phyloP scores from a whole-genome alignment of 2,888 invertebrate species.

The Limenitis arthemis region DNA sequence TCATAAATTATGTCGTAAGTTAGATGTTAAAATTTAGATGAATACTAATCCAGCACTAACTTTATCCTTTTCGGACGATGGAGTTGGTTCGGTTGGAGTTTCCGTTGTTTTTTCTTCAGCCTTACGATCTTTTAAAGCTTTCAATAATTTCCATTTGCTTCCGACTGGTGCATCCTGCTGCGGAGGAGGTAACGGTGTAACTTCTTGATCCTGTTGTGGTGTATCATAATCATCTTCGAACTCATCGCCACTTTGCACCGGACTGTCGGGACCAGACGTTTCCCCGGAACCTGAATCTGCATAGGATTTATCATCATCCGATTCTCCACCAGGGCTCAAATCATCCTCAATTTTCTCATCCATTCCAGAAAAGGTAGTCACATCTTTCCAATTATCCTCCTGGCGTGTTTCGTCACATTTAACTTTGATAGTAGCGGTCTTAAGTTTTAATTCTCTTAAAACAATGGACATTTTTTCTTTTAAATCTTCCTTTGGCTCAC shows the following conservation, averaged over 20 bases:
- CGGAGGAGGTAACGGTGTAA: slow-evolving; percentile 40
- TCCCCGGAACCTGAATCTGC: slow-evolving; percentile 83
- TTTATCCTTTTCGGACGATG: slow-evolving; percentile 74
- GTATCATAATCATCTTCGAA: slow-evolving; percentile 76
- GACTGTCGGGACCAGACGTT: slow-evolving; percentile 92
- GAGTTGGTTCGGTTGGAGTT: slow-evolving; percentile 75
- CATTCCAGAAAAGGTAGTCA: slow-evolving; percentile 63
- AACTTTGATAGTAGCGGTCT: slow-evolving; percentile 69
- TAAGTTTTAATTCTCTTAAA: slow-evolving; percentile 80
- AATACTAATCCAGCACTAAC: slow-evolving; percentile 72
- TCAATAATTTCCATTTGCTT: slow-evolving; percentile 92
- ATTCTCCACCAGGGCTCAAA: slow-evolving; percentile 40
- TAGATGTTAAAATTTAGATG: no score
- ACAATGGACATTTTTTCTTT: slow-evolving; percentile 88
- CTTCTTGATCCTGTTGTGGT: slow-evolving; percentile 56
- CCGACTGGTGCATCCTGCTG: slow-evolving; percentile 75
- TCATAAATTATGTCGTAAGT: no score
- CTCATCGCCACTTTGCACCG: slow-evolving; percentile 82
- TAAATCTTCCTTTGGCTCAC: slow-evolving; percentile 76
- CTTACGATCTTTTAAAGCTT: slow-evolving; percentile 90
- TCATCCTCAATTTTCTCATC: slow-evolving; percentile 56
- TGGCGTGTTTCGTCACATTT: slow-evolving; percentile 53
- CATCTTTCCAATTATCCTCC: slow-evolving; percentile 60
- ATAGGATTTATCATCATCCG: slow-evolving; percentile 59
- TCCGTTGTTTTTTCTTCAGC: slow-evolving; percentile 88